Evolutionary conservation across 2,888 invertebrate species (phyloP).

Genomic region (Esperia sulphurella): DNA sequence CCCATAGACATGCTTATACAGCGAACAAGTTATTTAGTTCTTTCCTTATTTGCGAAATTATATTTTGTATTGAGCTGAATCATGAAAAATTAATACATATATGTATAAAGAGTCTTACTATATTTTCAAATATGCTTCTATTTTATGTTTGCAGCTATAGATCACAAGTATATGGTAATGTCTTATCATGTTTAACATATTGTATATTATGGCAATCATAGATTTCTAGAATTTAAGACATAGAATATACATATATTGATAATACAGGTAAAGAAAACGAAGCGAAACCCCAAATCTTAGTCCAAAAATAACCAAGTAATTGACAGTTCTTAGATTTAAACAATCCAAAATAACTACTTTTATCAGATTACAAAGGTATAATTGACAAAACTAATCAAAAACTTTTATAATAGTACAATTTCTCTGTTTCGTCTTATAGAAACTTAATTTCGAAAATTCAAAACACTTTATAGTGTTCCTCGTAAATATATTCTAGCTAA

Average conservation of each 20-base stretch:
- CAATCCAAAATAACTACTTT: slow-evolving; percentile 71
- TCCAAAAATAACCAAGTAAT: slow-evolving; percentile 67
- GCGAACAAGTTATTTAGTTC: no score
- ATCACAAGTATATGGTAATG: background rate
- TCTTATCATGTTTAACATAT: background rate
- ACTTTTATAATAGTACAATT: slow-evolving; percentile 48
- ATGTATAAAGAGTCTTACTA: no score
- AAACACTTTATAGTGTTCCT: slow-evolving; percentile 34
- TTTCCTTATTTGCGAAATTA: no score
- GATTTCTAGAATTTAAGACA: background rate
- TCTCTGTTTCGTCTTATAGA: slow-evolving; percentile 48
- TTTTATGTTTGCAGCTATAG: no score
- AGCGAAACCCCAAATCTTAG: slow-evolving; percentile 46
- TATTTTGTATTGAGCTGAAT: no score
- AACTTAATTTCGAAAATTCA: slow-evolving; percentile 38
- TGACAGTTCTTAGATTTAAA: slow-evolving; percentile 76
- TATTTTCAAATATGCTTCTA: no score
- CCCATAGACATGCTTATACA: no score
- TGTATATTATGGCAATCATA: background rate
- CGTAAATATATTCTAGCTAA: slow-evolving; percentile 62
- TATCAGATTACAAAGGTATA: slow-evolving; percentile 69
- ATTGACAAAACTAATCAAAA: slow-evolving; percentile 76
- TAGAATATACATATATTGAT: slow-evolving; percentile 19
- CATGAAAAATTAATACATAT: no score
- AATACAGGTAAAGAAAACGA: slow-evolving; percentile 30